Conservation (phyloP, 1,140 invertebrate genomes). For the Platyura marginata region DNA sequence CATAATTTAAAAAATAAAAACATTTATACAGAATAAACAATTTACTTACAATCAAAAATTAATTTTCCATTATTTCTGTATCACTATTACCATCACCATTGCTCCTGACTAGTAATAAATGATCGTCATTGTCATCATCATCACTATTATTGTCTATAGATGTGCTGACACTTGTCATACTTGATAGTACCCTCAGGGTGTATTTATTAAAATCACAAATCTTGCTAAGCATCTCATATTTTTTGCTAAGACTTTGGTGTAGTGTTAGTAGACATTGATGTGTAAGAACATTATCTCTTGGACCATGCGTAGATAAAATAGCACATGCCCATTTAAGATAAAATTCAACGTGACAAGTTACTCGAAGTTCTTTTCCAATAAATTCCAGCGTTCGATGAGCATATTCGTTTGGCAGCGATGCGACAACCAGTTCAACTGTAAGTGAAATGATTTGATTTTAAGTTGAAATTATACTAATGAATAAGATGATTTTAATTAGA, state of each 20-base stretch:
- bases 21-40: too few relatives aligned
- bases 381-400: conserved; percentile 50
- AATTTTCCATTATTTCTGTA: not conserved
- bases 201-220: conserved; percentile 66
- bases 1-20: too few relatives aligned
- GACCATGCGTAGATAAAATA: conserved; percentile 41
- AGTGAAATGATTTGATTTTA: too few relatives aligned
- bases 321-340: conserved; percentile 63
- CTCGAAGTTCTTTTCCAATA: conserved; percentile 50
- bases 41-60: too few relatives aligned
- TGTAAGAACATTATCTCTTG: conserved; percentile 24
- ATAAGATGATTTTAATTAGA: too few relatives aligned
- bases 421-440: conserved; percentile 58
- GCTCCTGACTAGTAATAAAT: not conserved
- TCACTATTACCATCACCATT: not conserved
- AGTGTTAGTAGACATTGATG: conserved; percentile 48
- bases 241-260: conserved; percentile 64
- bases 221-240: conserved; percentile 42
- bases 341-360: conserved; percentile 68
- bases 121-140: not conserved
- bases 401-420: conserved; percentile 51
- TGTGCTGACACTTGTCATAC: conserved; percentile 28
- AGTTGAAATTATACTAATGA: too few relatives aligned
- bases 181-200: conserved; percentile 42
- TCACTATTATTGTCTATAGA: not conserved